Conservation (phyloP, 2,888 invertebrate species). For the Epinotia demarniana region DNA sequence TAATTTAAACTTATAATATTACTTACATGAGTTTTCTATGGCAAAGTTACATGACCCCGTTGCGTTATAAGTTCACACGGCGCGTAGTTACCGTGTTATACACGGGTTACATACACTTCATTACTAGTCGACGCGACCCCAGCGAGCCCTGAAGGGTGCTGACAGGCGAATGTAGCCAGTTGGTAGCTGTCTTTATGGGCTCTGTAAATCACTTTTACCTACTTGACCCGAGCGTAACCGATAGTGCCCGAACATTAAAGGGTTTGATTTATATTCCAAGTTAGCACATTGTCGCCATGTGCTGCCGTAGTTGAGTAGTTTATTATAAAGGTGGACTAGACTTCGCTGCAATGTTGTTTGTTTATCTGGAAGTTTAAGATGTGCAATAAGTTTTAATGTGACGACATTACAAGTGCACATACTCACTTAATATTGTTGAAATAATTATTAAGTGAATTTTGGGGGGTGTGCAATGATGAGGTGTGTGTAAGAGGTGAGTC, state of each 20-base stretch:
- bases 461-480: too few relatives aligned
- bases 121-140: conserved; percentile 53
- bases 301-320: conserved; percentile 74
- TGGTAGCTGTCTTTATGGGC: conserved; percentile 75
- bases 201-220: conserved; percentile 78
- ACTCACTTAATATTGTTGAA: neutral
- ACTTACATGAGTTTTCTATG: neutral
- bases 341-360: conserved; percentile 44
- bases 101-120: conserved; percentile 62
- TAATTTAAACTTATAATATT: too few relatives aligned
- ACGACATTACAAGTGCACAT: neutral
- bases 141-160: conserved; percentile 64
- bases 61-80: conserved; percentile 49
- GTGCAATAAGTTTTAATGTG: neutral
- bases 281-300: conserved; percentile 81
- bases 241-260: conserved; percentile 78
- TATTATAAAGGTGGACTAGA: conserved; percentile 72
- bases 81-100: conserved; percentile 52
- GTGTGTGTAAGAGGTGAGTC: too few relatives aligned
- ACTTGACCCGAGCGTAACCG: conserved; percentile 77
- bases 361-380: conserved; percentile 18
- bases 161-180: conserved; percentile 74
- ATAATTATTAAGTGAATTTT: neutral
- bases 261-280: conserved; percentile 81
- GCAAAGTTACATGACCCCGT: conserved; percentile 43